Base-by-base conservation (phyloP, 1,140 invertebrate genomes). In the Daktulosphaira vitifoliae region DNA sequence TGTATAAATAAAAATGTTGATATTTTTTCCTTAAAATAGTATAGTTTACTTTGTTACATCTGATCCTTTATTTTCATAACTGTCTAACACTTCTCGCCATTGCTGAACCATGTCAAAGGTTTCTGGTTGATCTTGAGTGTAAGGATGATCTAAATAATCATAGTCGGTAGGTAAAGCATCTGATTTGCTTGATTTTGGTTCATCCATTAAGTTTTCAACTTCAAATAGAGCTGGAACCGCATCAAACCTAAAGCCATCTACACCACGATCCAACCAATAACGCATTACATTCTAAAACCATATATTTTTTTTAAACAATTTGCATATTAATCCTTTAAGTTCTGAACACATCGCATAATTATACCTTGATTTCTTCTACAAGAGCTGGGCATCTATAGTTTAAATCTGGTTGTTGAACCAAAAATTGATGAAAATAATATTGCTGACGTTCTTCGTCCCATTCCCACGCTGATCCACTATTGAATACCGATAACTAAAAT, bases 341-440 rank as follows among this genome's bases (percentile, higher is more conserved):
- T n/a, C n/a, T n/a, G n/a, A n/a, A n/a, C n/a, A n/a, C n/a, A n/a
- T n/a, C n/a, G n/a, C n/a, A n/a, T n/a, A n/a, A 6, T 33, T 67
- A 66, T 66, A 72, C 78, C 73, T 84, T 82, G 77, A 90, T 82
- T 70, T 82, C 82, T 68, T 82, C 71, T 0, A 79, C 74, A 1
- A 90, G 81, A 39, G 72, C 71, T 4, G 77, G 73, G 71, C 83
- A 82, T 15, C 81, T 76, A 71, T 84, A 86, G 74, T 90, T 90
- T 0, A 90, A 76, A 71, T 90, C 88, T 0, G 88, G 87, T 71
- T 89, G 86, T 42, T 81, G 79, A 51, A 76, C 75, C 0, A 80
- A 74, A 71, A 88, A 89, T 68, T 87, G 82, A 73, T 89, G 87
- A 1, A 86, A 75, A 71, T 90, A 92, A 70, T 81, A 91, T 73